phyloP scores from a whole-genome alignment of 2,797 vertebrate genomes.

The Huso huso region DNA sequence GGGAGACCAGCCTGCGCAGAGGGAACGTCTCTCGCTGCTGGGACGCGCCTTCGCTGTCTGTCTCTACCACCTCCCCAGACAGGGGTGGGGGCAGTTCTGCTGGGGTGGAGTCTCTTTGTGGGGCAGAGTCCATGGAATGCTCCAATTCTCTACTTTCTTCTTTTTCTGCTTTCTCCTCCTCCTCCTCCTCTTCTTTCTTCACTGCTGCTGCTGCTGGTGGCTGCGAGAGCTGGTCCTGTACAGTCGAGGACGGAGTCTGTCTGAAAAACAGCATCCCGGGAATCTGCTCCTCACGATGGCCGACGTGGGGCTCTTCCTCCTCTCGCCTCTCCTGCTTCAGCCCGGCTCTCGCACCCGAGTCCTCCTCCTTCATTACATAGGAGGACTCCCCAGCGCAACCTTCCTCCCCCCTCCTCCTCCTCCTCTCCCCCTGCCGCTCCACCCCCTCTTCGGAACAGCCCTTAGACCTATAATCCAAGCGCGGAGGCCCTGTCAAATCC shows the following conservation, averaged over 20 bases:
- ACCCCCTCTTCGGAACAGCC: background rate
- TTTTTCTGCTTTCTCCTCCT: background rate
- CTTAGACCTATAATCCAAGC: background rate
- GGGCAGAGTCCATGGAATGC: too few relatives aligned
- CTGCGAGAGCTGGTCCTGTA: background rate
- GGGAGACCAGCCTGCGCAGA: slow-evolving; percentile 63
- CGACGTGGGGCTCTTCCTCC: slow-evolving; percentile 11
- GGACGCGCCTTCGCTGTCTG: background rate
- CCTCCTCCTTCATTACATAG: background rate
- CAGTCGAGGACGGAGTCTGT: slow-evolving; percentile 18
- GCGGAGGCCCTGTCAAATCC: background rate
- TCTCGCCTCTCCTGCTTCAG: slow-evolving; percentile 6
- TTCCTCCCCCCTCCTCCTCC: slow-evolving; percentile 5
- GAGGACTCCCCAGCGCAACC: background rate
- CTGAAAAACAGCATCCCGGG: slow-evolving; percentile 80
- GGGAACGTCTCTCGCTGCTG: slow-evolving; percentile 39
- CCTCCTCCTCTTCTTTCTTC: too few relatives aligned
- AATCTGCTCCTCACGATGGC: slow-evolving; percentile 51
- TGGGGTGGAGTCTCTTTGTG: too few relatives aligned
- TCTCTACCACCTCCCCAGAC: background rate
- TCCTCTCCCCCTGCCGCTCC: background rate
- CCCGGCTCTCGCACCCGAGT: background rate
- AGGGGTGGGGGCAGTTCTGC: too few relatives aligned
- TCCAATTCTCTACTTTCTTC: background rate
- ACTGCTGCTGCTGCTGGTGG: slow-evolving; percentile 4